A percentile compares a stretch with the other conserved stretches of the same genome.
phyloP scores from a whole-genome alignment of 2,797 vertebrate genomes.

The Schizopygopsis pylzovi region DNA sequence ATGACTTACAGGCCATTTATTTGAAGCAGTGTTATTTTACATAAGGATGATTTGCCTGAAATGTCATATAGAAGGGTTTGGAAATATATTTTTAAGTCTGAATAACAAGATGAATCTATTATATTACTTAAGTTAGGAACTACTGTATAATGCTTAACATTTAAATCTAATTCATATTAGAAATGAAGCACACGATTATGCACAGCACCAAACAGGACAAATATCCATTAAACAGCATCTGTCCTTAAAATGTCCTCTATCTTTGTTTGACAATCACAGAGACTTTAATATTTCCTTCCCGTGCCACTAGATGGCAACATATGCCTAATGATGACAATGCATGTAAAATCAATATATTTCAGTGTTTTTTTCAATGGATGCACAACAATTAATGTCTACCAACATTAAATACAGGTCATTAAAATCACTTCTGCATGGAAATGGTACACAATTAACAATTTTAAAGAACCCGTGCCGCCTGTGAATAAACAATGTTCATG shows the following conservation, averaged over 20 bases:
- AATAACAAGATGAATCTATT: neutral
- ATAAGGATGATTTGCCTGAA: neutral
- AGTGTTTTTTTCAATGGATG: neutral
- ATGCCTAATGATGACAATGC: constrained; percentile 32
- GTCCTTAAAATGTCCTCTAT: constrained; percentile 72
- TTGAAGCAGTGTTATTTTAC: neutral
- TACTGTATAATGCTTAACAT: neutral
- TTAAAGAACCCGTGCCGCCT: neutral
- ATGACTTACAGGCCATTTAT: neutral
- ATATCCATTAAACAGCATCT: constrained; percentile 31
- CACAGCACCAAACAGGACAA: neutral
- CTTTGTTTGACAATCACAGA: neutral
- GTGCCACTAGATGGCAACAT: constrained; percentile 64
- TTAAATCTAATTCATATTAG: neutral
- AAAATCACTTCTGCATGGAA: neutral
- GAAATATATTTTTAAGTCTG: neutral
- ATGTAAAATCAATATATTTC: neutral
- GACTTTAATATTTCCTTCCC: neutral
- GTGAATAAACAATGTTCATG: neutral
- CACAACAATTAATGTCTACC: neutral
- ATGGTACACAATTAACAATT: neutral
- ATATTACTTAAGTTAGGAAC: neutral
- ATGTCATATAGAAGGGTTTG: neutral
- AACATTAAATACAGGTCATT: neutral
- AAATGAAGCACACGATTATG: neutral